Percentiles rank a stretch among this genome's conserved stretches.
Evolutionary conservation across 2,797 vertebrate species (phyloP).

Genomic region (Discoglossus pictus): DNA sequence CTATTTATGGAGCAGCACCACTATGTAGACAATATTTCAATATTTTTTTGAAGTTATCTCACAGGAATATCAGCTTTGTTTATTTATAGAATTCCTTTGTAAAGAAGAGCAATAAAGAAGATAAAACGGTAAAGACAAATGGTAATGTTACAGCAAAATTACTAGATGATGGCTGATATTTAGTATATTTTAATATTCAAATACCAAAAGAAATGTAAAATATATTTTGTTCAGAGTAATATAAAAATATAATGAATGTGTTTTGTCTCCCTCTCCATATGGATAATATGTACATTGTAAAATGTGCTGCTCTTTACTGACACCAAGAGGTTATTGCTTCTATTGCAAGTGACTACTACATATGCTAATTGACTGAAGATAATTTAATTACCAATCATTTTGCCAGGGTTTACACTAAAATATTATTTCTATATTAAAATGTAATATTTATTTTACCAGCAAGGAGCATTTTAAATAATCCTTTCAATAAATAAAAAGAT

Average conservation of each 20-base stretch:
- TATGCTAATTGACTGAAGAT: conserved; percentile 13
- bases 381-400: neutral
- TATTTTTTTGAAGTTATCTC: no score
- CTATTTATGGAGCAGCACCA: no score
- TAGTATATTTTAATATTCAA: no score
- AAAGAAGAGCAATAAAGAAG: no score
- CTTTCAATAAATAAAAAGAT: neutral
- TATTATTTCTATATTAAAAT: neutral
- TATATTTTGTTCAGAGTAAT: no score
- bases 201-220: no score
- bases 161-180: no score
- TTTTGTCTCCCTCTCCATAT: neutral
- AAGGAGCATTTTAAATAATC: conserved; percentile 1
- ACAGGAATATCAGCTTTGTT: no score
- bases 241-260: neutral
- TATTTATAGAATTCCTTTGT: no score
- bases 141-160: no score
- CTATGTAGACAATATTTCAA: no score
- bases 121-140: no score
- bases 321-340: conserved; percentile 19
- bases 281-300: neutral
- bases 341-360: neutral
- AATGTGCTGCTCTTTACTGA: conserved; percentile 37
- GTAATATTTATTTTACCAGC: neutral
- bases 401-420: neutral